A percentile compares a stretch with the other conserved stretches of the same genome.
Conservation (phyloP, 2,797 vertebrate genomes). For the Natrix natrix region DNA sequence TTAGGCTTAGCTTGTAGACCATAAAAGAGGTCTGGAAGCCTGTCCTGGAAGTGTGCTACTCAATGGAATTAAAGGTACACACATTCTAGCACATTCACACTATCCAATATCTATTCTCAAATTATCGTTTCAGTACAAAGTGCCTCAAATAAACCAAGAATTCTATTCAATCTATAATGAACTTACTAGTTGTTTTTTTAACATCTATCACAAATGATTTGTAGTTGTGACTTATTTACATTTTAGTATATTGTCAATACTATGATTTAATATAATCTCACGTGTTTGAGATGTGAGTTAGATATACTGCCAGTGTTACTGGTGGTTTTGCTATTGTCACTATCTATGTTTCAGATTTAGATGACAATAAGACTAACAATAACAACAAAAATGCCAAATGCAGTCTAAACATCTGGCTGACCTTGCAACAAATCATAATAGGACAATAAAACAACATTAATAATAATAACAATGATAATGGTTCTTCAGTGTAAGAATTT, state of each 20-base stretch:
- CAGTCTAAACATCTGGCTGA: too few species aligned
- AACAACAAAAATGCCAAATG: too few species aligned
- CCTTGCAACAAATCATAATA: too few species aligned
- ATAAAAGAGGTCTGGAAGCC: neutral
- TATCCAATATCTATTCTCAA: conserved; percentile 44
- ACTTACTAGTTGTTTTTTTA: conserved; percentile 30
- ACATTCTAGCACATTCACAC: neutral
- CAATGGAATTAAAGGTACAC: neutral
- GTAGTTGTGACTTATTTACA: conserved; percentile 21
- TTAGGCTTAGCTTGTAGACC: neutral
- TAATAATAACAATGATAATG: too few species aligned
- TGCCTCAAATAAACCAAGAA: conserved; percentile 7
- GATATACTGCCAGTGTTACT: too few species aligned
- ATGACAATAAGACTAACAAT: too few species aligned
- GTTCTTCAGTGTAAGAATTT: too few species aligned
- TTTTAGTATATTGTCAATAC: conserved; percentile 6
- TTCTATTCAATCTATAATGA: neutral
- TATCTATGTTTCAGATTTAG: too few species aligned
- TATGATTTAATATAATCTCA: neutral
- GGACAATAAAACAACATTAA: too few species aligned
- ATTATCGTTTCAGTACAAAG: conserved; percentile 42
- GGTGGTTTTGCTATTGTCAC: too few species aligned
- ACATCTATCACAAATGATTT: conserved; percentile 37
- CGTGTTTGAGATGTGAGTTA: too few species aligned
- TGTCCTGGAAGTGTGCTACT: neutral